Percentiles rank a stretch among this genome's conserved stretches.
Evolutionary conservation across 2,888 invertebrate species (phyloP).

Genomic region (Mylabris sibirica): DNA sequence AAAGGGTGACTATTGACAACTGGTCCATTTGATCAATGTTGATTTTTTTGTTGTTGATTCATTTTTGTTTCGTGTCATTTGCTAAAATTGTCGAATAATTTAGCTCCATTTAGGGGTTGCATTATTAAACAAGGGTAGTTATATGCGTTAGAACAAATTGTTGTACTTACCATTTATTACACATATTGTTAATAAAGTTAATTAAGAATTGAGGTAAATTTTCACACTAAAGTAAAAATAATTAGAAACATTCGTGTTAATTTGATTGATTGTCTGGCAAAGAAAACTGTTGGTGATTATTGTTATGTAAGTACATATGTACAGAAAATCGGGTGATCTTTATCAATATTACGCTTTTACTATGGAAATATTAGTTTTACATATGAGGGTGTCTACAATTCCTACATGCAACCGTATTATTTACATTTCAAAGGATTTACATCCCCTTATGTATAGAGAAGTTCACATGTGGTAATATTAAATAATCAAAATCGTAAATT

Average conservation of each 20-base stretch:
- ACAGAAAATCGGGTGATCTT: not conserved
- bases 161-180: not conserved
- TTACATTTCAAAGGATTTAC: slow-evolving; percentile 1
- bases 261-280: no score
- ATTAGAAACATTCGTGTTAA: no score
- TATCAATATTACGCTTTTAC: not conserved
- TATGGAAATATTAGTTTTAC: not conserved
- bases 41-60: not conserved
- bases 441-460: not conserved
- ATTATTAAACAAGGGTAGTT: not conserved
- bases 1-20: not conserved
- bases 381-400: not conserved
- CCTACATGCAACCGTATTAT: not conserved
- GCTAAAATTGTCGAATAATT: not conserved
- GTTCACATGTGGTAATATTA: not conserved
- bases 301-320: not conserved
- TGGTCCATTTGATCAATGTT: not conserved
- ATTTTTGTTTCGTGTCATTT: not conserved
- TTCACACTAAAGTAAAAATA: no score
- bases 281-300: not conserved
- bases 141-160: no score
- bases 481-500: not conserved
- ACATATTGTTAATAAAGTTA: not conserved
- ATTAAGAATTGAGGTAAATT: no score
- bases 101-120: slow-evolving; percentile 4